Percentiles rank a stretch among this genome's conserved stretches.
Conservation (phyloP, 2,797 vertebrate species). For the Ctenosaura bakeri region DNA sequence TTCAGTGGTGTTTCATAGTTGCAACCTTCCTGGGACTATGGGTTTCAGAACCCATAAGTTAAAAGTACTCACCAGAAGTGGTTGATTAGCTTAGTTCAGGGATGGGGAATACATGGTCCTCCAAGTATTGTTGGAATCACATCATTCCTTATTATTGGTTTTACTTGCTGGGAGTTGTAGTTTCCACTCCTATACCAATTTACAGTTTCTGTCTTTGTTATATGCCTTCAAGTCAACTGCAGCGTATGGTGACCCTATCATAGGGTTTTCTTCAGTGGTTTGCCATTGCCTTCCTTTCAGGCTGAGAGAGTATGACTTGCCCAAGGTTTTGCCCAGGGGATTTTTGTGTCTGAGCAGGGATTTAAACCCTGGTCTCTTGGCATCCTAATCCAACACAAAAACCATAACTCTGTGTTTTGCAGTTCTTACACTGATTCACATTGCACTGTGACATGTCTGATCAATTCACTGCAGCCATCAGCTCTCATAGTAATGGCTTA, state of each 20-base stretch:
- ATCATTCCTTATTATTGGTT: neutral
- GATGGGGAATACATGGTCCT: neutral
- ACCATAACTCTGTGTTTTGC: no score
- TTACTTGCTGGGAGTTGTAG: neutral
- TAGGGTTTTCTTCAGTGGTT: no score
- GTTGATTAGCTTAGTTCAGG: neutral
- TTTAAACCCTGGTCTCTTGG: neutral
- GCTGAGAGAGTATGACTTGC: no score
- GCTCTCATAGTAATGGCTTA: conserved; percentile 51
- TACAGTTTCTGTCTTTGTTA: no score
- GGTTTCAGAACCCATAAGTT: neutral
- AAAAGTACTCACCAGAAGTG: neutral
- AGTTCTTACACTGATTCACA: fast-evolving
- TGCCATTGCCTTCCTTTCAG: no score
- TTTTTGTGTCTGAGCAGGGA: no score
- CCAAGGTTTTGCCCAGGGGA: no score
- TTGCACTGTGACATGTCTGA: conserved; percentile 23
- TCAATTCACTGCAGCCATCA: conserved; percentile 36
- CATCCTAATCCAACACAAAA: no score
- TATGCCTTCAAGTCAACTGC: no score
- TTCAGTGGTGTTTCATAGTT: neutral
- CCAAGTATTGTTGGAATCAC: neutral
- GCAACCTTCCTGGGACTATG: neutral
- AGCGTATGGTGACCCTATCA: no score
- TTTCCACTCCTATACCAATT: no score